A percentile compares a stretch with the other conserved stretches of the same genome.
phyloP scores from a whole-genome alignment of 1,140 invertebrate genomes.

The Globodera rostochiensis region DNA sequence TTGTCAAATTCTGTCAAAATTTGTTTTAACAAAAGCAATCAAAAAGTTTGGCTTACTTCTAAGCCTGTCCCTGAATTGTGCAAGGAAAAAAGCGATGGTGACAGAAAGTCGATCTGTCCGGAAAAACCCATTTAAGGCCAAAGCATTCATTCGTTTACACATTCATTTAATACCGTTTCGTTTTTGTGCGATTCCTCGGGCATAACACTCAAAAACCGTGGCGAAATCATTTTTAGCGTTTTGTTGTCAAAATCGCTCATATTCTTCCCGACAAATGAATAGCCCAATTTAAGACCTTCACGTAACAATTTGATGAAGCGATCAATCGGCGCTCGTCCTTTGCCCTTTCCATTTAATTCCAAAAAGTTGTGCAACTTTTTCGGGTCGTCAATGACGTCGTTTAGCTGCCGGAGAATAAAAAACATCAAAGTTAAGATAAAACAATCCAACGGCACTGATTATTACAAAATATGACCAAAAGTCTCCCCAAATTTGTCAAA shows the following conservation, averaged over 20 bases:
- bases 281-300: slow-evolving; percentile 53
- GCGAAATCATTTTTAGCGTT: slow-evolving; percentile 55
- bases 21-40: neutral
- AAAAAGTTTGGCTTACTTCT: slow-evolving; percentile 18
- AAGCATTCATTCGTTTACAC: neutral
- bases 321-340: slow-evolving; percentile 43
- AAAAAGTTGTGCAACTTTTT: slow-evolving; percentile 35
- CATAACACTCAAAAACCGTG: slow-evolving; percentile 50
- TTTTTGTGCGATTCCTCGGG: slow-evolving; percentile 33
- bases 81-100: slow-evolving; percentile 42
- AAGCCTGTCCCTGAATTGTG: slow-evolving; percentile 39
- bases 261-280: slow-evolving; percentile 49
- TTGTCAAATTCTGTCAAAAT: slow-evolving; percentile 22
- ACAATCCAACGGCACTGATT: neutral
- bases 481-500: too few species aligned
- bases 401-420: slow-evolving; percentile 32
- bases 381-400: slow-evolving; percentile 30
- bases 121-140: slow-evolving; percentile 1
- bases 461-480: neutral
- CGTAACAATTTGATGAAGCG: slow-evolving; percentile 42
- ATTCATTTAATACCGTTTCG: slow-evolving; percentile 29
- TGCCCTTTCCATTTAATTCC: slow-evolving; percentile 5
- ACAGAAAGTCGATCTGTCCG: slow-evolving; percentile 41
- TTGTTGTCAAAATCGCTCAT: slow-evolving; percentile 48
- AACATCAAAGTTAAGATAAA: neutral